A percentile compares a stretch with the other conserved stretches of the same genome.
Conservation (phyloP, 2,113 vertebrate species). For the Lipotes vexillifer region DNA sequence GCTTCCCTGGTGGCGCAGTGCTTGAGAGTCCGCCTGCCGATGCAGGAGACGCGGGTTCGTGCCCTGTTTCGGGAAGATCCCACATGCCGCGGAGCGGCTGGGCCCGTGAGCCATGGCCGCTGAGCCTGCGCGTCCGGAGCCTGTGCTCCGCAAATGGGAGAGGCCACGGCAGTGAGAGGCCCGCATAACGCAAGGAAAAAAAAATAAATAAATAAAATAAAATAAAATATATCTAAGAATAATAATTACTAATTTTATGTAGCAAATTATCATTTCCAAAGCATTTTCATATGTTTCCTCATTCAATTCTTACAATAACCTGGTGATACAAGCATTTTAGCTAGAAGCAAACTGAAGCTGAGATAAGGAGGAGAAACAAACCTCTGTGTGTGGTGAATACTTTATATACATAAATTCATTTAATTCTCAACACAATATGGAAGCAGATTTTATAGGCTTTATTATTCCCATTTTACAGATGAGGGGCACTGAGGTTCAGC, state of each 20-base stretch:
- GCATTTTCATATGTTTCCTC: neutral
- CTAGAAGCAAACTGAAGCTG: neutral
- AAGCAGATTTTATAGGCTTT: neutral
- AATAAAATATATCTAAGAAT: slow-evolving; percentile 12
- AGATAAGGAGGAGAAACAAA: neutral
- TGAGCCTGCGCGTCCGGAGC: too few species aligned
- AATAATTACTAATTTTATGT: neutral
- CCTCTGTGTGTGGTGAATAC: neutral
- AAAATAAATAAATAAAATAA: too few species aligned
- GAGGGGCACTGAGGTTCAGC: neutral
- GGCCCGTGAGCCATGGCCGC: too few species aligned
- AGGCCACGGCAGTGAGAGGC: too few species aligned
- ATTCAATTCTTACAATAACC: neutral
- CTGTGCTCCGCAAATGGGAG: too few species aligned
- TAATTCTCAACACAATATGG: neutral
- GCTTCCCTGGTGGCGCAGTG: too few species aligned
- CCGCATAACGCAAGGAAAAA: too few species aligned
- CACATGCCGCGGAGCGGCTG: too few species aligned
- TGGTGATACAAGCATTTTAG: neutral
- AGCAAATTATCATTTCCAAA: neutral
- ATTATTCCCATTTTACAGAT: neutral
- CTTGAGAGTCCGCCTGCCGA: too few species aligned
- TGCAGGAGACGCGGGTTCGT: too few species aligned
- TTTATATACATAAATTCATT: neutral
- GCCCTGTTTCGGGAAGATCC: too few species aligned